A percentile compares a stretch with the other conserved stretches of the same genome.
Evolutionary conservation across 2,797 vertebrate species (phyloP).

Genomic region (Rhinogobio ventralis): DNA sequence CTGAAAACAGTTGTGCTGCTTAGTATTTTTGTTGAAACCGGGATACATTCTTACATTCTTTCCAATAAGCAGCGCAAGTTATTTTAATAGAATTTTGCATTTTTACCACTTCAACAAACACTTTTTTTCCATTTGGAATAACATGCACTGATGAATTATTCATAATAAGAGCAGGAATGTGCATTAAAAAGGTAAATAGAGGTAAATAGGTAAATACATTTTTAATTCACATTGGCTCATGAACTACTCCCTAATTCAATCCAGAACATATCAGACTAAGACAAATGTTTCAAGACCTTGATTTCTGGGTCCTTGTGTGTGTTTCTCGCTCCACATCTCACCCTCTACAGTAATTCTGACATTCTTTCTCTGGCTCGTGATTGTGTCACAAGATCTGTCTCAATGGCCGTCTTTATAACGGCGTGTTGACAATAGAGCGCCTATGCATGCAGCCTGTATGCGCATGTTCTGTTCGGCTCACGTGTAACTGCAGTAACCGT

Average conservation of each 20-base stretch:
- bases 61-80: too few species aligned
- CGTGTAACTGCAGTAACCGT: neutral
- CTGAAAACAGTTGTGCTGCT: too few species aligned
- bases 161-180: neutral
- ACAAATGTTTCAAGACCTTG: slow-evolving; percentile 7
- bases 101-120: neutral
- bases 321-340: slow-evolving; percentile 23
- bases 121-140: neutral
- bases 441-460: slow-evolving; percentile 50
- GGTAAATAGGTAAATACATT: too few species aligned
- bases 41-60: too few species aligned
- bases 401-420: slow-evolving; percentile 69
- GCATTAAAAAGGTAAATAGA: neutral
- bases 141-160: neutral
- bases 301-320: slow-evolving; percentile 8
- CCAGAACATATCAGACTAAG: neutral
- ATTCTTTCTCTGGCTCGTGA: slow-evolving; percentile 63
- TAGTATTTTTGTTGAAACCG: too few species aligned
- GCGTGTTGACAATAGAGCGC: slow-evolving; percentile 59
- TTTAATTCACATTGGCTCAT: neutral
- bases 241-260: neutral
- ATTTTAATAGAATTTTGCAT: too few species aligned
- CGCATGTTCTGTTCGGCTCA: slow-evolving; percentile 1
- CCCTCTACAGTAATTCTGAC: slow-evolving; percentile 48
- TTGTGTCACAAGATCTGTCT: slow-evolving; percentile 68